Conservation (phyloP, 2,797 vertebrate species). For the Eulemur mongoz region DNA sequence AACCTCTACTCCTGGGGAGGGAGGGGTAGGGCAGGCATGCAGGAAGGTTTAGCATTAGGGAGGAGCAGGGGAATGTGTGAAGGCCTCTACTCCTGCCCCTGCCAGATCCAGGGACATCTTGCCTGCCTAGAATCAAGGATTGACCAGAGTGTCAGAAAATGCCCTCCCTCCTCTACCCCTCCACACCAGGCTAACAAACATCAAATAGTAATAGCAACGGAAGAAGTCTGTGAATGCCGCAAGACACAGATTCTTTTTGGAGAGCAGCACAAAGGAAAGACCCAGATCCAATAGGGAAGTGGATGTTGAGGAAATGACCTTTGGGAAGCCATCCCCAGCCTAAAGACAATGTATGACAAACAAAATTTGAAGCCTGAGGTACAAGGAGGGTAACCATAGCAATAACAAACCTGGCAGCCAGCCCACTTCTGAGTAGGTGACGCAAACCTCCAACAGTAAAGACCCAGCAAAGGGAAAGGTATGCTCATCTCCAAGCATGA, state of each 20-base stretch:
- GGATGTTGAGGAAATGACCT: not conserved
- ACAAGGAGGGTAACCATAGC: not conserved
- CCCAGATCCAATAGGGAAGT: not conserved
- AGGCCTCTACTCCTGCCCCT: fast-evolving
- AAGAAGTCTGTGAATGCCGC: not conserved
- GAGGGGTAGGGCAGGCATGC: too few relatives aligned
- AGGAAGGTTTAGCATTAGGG: fast-evolving
- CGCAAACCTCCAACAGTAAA: not conserved
- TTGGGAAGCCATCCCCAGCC: not conserved
- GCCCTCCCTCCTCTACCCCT: not conserved
- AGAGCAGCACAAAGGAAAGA: not conserved
- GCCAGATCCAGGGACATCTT: not conserved
- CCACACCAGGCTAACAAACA: not conserved
- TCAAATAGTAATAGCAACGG: not conserved
- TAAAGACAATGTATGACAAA: not conserved
- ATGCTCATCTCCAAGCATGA: not conserved
- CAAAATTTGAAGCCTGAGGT: not conserved
- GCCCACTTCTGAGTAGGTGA: not conserved
- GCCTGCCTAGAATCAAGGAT: not conserved
- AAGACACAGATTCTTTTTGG: not conserved
- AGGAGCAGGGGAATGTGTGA: not conserved
- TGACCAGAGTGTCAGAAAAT: not conserved
- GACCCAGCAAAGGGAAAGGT: not conserved
- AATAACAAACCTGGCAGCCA: not conserved
- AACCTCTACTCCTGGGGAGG: not conserved